These are phyloP conservation scores for Xylota segnis DNA, from an alignment of 2,888 invertebrate species.

Conservation along the genomic window DNA sequence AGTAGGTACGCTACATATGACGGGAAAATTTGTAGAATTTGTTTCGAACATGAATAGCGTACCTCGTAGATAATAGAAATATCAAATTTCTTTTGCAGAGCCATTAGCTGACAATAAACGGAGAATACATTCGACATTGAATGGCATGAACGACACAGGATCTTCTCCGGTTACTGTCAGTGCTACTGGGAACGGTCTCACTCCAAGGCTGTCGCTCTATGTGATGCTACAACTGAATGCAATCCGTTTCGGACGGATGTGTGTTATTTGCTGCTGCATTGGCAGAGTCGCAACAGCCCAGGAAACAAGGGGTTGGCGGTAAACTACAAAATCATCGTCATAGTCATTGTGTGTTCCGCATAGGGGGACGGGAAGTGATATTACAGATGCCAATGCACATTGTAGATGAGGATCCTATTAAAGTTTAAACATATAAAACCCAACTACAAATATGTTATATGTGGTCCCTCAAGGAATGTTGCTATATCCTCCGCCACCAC, in stretches of 20 bases:
- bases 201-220: slow-evolving; percentile 6
- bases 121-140: slow-evolving; percentile 75
- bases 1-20: slow-evolving; percentile 26
- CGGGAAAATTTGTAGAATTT: slow-evolving; percentile 70
- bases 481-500: not conserved
- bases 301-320: not conserved
- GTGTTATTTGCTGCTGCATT: slow-evolving; percentile 34
- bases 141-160: slow-evolving; percentile 73
- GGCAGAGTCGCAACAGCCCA: slow-evolving; percentile 18
- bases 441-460: slow-evolving; percentile 52
- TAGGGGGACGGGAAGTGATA: slow-evolving; percentile 61
- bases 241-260: slow-evolving; percentile 62
- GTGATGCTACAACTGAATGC: slow-evolving; percentile 30
- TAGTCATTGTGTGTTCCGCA: slow-evolving; percentile 37
- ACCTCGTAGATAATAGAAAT: slow-evolving; percentile 76
- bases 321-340: slow-evolving; percentile 64
- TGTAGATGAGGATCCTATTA: slow-evolving; percentile 63
- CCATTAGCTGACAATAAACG: slow-evolving; percentile 76
- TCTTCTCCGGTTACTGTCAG: slow-evolving; percentile 60
- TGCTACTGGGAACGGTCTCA: slow-evolving; percentile 2
- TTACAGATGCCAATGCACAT: slow-evolving; percentile 70
- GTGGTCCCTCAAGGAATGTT: slow-evolving; percentile 48
- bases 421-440: slow-evolving; percentile 68
- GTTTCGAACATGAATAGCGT: slow-evolving; percentile 67
- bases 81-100: slow-evolving; percentile 74